Base-by-base conservation (phyloP, 2,888 invertebrate species). In the Napeogenes sylphis region DNA sequence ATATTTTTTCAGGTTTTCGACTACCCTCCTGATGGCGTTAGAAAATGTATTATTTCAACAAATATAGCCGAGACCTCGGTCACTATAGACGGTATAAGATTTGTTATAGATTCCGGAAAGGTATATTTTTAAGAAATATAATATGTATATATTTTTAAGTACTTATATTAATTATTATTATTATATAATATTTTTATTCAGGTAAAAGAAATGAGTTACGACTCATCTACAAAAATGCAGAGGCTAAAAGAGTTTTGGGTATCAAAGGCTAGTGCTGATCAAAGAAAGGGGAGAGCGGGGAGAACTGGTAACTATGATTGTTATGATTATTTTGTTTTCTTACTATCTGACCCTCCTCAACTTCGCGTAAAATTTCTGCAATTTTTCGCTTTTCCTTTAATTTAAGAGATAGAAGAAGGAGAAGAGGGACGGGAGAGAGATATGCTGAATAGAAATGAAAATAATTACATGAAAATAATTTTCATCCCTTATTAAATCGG, bases 61-160 rank as follows among this genome's bases (percentile, higher is more conserved):
- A 99, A 99, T 79, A 99, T 99, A 63, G 99, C 99, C 0, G 99
- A 99, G 90, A 99, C 99, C 0, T 99, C 99, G 0, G 95, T 99
- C 4, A 99, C 99, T 0, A 99, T 99, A 61, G 99, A 99, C 81
- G 99, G 99, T 0, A 96, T 99, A 60, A 92, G 99, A 75, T 99
- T 99, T 86, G 99, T 99, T 0, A 93, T 97, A 0, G 99, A 99
- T 83, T 98, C 98, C 3, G 99, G 99, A 38, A 98, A 98, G 92
- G 97, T 96, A 68, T 67, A 64, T 35, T 35, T 35, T 35, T 6
- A 35, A 5, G 35, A 35, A 35, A 4, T 35, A 5, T 0, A 35
- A 5, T 42, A 8, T 6, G 10, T 42, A 10, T 10, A 42, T 45
- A 4, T 46, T 21, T 58, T 58, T 45, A 21, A 14, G 5, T 10